phyloP scores from a whole-genome alignment of 2,113 vertebrate species.

The Microtus montanus region DNA sequence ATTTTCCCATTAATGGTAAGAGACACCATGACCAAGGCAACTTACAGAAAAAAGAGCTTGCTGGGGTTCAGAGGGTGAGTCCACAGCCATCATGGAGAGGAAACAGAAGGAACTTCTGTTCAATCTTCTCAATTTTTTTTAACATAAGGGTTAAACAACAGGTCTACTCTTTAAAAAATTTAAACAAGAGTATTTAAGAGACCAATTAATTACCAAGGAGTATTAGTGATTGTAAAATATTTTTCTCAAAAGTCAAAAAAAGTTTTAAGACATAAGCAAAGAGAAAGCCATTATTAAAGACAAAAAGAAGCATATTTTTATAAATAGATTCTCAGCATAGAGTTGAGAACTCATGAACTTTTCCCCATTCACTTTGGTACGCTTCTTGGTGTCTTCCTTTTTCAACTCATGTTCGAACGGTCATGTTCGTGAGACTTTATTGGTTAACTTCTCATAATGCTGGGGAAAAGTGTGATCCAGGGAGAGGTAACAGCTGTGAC shows the following conservation, averaged over 20 bases:
- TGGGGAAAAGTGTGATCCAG: background rate
- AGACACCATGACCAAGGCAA: background rate
- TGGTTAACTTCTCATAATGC: background rate
- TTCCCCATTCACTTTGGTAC: background rate
- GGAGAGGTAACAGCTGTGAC: background rate
- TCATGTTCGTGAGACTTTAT: background rate
- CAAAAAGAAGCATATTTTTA: background rate
- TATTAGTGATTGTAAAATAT: background rate
- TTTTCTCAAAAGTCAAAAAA: background rate
- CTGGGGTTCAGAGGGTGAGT: background rate
- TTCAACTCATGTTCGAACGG: background rate
- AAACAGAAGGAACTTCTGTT: background rate
- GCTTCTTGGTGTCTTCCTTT: background rate
- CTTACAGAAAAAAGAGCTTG: background rate
- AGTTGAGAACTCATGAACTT: background rate
- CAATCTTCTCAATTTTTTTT: background rate
- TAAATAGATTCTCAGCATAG: background rate
- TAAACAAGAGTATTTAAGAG: background rate
- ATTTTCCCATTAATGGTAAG: background rate
- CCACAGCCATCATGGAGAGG: background rate
- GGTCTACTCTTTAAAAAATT: background rate
- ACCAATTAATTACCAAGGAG: background rate
- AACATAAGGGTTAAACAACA: background rate
- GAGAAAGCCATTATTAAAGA: background rate
- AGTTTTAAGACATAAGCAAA: background rate